Evolutionary conservation across 2,797 vertebrate genomes (phyloP).

Genomic region (Brotula barbata): DNA sequence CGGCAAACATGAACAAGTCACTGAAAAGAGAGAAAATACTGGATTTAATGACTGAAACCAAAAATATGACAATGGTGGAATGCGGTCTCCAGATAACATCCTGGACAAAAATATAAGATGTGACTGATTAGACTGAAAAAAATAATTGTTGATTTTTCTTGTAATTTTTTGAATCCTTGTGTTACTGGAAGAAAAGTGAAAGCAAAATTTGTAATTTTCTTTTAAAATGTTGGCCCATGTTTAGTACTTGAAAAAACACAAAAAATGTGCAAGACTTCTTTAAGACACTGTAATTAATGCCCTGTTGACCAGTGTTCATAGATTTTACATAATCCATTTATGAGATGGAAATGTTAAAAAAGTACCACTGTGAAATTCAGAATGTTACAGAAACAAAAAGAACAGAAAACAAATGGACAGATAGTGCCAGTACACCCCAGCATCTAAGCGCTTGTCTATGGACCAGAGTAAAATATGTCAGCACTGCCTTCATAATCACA

Average conservation of each 20-base stretch:
- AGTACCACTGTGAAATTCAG: constrained; percentile 30
- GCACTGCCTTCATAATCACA: constrained; percentile 46
- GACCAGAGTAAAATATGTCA: constrained; percentile 70
- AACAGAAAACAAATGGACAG: constrained; percentile 14
- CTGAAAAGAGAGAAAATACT: constrained; percentile 58
- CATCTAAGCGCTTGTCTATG: constrained; percentile 60
- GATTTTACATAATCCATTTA: neutral
- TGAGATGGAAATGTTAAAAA: constrained; percentile 20
- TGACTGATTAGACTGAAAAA: constrained; percentile 36
- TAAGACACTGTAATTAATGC: neutral
- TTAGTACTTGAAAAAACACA: constrained; percentile 8
- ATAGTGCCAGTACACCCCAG: constrained; percentile 33
- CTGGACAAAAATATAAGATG: constrained; percentile 46
- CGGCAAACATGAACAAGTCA: constrained; percentile 31
- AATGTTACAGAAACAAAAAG: constrained; percentile 23
- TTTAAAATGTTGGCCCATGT: neutral
- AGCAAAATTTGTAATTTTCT: constrained; percentile 4
- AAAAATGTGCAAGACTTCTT: neutral
- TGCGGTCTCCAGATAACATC: constrained; percentile 49
- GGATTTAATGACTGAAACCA: constrained; percentile 15
- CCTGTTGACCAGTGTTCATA: neutral
- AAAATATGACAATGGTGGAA: constrained; percentile 23
- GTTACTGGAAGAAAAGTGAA: constrained; percentile 1
- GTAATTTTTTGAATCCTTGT: constrained; percentile 16
- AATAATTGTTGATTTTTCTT: constrained; percentile 32